phyloP scores from a whole-genome alignment of 1,140 invertebrate genomes.

The Theocolax elegans region DNA sequence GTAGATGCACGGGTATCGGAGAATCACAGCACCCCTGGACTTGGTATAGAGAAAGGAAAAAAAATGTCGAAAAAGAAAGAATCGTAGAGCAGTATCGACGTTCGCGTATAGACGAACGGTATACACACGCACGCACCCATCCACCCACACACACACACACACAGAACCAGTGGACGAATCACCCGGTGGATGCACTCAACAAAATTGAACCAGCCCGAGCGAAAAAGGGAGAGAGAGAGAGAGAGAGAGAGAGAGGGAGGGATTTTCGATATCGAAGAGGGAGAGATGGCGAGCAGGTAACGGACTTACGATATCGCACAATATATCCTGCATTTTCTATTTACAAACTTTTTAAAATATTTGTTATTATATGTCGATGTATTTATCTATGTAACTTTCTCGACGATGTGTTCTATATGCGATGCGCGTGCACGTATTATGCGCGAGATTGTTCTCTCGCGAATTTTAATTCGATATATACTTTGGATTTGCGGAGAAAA shows the following conservation, averaged over 20 bases:
- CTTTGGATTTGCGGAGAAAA: neutral
- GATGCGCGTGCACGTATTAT: neutral
- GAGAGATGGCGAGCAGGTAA: neutral
- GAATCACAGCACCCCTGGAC: constrained; percentile 54
- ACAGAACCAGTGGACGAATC: constrained; percentile 48
- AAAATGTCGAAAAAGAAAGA: neutral
- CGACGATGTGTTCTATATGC: too few relatives aligned
- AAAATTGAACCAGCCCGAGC: constrained; percentile 61
- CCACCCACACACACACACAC: too few relatives aligned
- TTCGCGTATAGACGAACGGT: neutral
- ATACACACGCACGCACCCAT: constrained; percentile 4
- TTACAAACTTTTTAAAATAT: constrained; percentile 29
- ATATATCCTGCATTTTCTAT: neutral
- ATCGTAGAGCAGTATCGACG: too few relatives aligned
- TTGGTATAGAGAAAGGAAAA: neutral
- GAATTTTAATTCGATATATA: neutral
- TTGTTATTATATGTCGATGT: constrained; percentile 12
- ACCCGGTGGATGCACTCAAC: constrained; percentile 63
- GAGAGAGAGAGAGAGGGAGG: constrained; percentile 34
- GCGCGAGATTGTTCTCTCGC: neutral
- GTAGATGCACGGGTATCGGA: too few relatives aligned
- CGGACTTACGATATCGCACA: constrained; percentile 17
- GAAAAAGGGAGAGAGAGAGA: constrained; percentile 34
- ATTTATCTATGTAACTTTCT: too few relatives aligned
- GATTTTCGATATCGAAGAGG: too few relatives aligned